Conservation (phyloP, 64 coral and sea anemone species). For the Pocillopora damicornis region DNA sequence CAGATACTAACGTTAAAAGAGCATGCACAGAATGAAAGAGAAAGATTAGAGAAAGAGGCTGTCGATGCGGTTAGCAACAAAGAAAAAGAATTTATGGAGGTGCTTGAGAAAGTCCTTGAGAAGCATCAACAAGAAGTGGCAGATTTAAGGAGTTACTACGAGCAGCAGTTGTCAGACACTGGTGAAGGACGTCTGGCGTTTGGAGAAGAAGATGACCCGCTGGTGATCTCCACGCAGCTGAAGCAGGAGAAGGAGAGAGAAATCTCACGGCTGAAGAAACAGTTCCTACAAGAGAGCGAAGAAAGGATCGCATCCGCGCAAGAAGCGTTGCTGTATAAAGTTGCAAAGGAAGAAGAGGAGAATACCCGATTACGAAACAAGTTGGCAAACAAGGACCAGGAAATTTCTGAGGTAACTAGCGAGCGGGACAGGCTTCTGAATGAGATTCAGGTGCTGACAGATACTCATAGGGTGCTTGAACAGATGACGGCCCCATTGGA, state of each 20-base stretch:
- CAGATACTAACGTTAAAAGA: conserved; percentile 79
- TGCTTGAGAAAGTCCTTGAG: conserved; percentile 55
- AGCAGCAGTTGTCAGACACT: conserved; percentile 9
- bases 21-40: conserved; percentile 54
- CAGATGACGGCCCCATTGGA: conserved; percentile 13
- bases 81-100: conserved; percentile 64
- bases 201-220: background rate
- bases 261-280: conserved; percentile 58
- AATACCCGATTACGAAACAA: conserved; percentile 49
- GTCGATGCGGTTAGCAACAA: conserved; percentile 44
- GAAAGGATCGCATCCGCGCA: conserved; percentile 73
- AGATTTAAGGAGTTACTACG: conserved; percentile 45
- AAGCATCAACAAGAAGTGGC: conserved; percentile 62
- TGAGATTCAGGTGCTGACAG: conserved; percentile 48
- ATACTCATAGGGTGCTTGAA: conserved; percentile 46
- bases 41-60: conserved; percentile 59
- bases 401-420: conserved; percentile 29
- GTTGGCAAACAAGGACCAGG: conserved; percentile 31
- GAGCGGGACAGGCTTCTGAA: conserved; percentile 66
- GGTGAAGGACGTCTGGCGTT: background rate
- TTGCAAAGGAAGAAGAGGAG: conserved; percentile 70
- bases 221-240: conserved; percentile 15
- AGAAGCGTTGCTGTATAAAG: conserved; percentile 58
- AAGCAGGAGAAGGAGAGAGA: conserved; percentile 59
- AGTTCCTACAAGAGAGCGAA: conserved; percentile 66